These are phyloP conservation scores for Trialeurodes vaporariorum DNA, from an alignment of 1,140 invertebrate species.

Conservation along the genomic window DNA sequence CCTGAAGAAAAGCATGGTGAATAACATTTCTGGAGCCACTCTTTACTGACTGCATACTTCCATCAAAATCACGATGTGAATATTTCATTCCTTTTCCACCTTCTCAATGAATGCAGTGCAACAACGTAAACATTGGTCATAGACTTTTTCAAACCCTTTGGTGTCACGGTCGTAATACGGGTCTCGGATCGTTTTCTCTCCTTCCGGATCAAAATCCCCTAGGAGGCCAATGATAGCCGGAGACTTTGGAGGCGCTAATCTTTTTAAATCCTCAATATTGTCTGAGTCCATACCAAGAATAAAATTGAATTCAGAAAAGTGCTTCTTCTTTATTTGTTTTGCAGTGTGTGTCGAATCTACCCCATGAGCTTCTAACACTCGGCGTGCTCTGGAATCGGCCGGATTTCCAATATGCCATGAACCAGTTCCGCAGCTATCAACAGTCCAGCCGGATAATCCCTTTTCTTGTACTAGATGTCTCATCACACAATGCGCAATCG, in stretches of 20 bases:
- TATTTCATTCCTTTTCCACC: too few relatives aligned
- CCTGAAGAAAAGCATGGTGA: too few relatives aligned
- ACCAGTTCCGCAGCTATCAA: conserved; percentile 79
- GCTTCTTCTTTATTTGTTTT: conserved; percentile 48
- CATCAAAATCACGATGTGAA: too few relatives aligned
- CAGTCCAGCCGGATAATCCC: conserved; percentile 53
- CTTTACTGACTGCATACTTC: too few relatives aligned
- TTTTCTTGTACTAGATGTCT: conserved; percentile 50
- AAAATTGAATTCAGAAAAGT: conserved; percentile 67
- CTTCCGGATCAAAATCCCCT: conserved; percentile 68
- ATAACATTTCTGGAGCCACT: too few relatives aligned
- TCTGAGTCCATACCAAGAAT: conserved; percentile 86
- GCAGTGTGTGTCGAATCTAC: conserved; percentile 54
- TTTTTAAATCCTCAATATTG: conserved; percentile 58
- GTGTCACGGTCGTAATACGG: conserved; percentile 65
- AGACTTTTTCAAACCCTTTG: conserved; percentile 57
- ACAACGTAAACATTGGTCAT: conserved; percentile 53
- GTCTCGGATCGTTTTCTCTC: conserved; percentile 68
- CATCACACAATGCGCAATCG: conserved; percentile 88
- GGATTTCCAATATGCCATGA: conserved; percentile 70
- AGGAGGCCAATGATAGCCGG: conserved; percentile 58
- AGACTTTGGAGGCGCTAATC: conserved; percentile 41
- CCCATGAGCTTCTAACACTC: conserved; percentile 55
- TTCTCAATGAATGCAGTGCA: conserved; percentile 50
- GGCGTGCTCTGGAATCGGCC: conserved; percentile 63